A percentile compares a stretch with the other conserved stretches of the same genome.
Evolutionary conservation across 2,113 vertebrate species (phyloP).

Genomic region (Thermophis baileyi): DNA sequence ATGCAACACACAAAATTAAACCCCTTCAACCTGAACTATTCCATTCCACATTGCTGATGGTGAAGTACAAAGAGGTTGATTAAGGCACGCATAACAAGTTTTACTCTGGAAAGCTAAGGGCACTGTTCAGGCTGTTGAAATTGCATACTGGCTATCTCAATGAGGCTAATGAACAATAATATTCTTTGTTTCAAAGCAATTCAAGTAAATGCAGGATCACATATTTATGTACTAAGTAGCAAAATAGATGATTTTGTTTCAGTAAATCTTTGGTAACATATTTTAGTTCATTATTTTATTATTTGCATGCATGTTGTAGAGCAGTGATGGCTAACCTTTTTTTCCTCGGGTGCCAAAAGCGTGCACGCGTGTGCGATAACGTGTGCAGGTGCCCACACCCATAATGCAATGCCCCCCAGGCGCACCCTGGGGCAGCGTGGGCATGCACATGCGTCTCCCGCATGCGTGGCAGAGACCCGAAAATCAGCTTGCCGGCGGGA

Average conservation of each 20-base stretch:
- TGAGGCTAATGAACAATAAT: not conserved
- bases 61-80: not conserved
- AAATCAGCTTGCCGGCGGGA: no score
- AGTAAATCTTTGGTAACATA: not conserved
- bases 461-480: no score
- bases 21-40: slow-evolving; percentile 1
- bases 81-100: not conserved
- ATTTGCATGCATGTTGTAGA: not conserved
- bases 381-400: no score
- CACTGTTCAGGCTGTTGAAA: not conserved
- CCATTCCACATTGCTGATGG: not conserved
- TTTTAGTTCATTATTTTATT: not conserved
- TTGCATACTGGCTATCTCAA: not conserved
- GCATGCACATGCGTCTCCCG: no score
- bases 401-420: no score
- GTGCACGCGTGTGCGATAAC: no score
- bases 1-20: not conserved
- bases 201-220: not conserved
- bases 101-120: not conserved
- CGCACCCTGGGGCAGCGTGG: no score
- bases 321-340: no score
- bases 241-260: not conserved
- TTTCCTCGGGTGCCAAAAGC: no score
- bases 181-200: not conserved
- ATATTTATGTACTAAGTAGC: not conserved